Conservation (phyloP, 2,797 vertebrate genomes). For the Protonibea diacanthus region DNA sequence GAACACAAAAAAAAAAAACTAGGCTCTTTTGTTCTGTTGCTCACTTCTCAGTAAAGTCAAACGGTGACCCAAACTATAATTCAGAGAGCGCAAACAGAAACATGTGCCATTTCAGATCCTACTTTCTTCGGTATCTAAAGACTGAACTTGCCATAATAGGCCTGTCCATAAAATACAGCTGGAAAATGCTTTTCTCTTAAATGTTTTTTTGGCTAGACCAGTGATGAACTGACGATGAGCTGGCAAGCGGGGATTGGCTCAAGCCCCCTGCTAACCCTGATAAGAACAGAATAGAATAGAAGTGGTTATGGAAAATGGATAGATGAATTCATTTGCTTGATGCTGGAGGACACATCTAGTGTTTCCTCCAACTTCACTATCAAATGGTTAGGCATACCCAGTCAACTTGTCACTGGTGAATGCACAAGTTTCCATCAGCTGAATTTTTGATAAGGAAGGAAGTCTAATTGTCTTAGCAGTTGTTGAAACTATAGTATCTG, state of each 20-base stretch:
- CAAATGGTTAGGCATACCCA: neutral
- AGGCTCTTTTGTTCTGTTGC: neutral
- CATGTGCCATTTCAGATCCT: conserved; percentile 33
- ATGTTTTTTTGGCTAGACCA: too few relatives aligned
- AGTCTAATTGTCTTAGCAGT: neutral
- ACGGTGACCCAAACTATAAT: conserved; percentile 20
- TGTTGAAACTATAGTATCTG: neutral
- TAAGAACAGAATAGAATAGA: too few relatives aligned
- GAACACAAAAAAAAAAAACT: conserved; percentile 1
- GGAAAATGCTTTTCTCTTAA: neutral
- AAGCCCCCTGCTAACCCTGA: too few relatives aligned
- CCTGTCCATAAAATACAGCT: conserved; percentile 3
- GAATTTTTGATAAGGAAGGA: neutral
- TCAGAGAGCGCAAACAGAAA: conserved; percentile 24
- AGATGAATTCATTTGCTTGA: neutral
- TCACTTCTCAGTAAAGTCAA: conserved; percentile 27
- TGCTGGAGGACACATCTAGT: neutral
- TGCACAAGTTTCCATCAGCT: neutral
- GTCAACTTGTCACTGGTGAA: neutral
- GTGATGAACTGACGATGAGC: too few relatives aligned
- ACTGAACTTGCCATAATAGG: conserved; percentile 27
- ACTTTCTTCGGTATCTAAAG: conserved; percentile 7
- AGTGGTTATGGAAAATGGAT: too few relatives aligned
- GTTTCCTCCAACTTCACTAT: too few relatives aligned
- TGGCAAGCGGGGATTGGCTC: too few relatives aligned